These are phyloP conservation scores for Hylaeus volcanicus DNA, from an alignment of 1,140 invertebrate species.

Conservation along the genomic window DNA sequence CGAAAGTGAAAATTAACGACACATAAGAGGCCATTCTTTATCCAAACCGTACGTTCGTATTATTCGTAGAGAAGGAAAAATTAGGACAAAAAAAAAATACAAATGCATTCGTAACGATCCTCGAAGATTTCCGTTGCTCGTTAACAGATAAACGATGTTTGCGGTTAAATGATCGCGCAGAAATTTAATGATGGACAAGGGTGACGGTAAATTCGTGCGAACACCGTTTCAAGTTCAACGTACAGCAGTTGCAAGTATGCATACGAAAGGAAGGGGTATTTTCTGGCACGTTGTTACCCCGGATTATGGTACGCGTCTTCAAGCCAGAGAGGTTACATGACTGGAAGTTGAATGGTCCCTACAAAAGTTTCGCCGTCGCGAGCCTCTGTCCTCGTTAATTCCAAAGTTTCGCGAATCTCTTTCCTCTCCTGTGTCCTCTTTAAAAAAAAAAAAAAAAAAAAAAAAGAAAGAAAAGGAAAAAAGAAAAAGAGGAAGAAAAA, in stretches of 20 bases:
- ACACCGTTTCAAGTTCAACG: not conserved
- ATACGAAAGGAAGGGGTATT: constrained; percentile 39
- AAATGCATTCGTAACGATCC: too few species aligned
- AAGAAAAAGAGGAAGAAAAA: not conserved
- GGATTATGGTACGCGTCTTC: constrained; percentile 65
- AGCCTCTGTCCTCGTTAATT: constrained; percentile 63
- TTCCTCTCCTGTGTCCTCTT: constrained; percentile 14
- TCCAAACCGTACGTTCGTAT: too few species aligned
- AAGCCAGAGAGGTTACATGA: constrained; percentile 58
- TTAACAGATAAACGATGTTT: not conserved
- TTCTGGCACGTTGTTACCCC: constrained; percentile 61
- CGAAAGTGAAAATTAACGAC: too few species aligned
- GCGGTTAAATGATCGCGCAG: not conserved
- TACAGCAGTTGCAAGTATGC: constrained; percentile 2
- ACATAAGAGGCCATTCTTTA: too few species aligned
- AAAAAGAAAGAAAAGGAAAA: not conserved
- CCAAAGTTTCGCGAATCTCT: constrained; percentile 66
- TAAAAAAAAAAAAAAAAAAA: not conserved
- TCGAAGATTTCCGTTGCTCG: too few species aligned
- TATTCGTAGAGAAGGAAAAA: too few species aligned
- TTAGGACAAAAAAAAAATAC: too few species aligned
- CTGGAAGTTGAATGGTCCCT: constrained; percentile 64
- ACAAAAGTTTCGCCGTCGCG: constrained; percentile 59
- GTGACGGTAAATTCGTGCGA: constrained; percentile 2
- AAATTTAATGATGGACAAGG: constrained; percentile 4